Evolutionary conservation across 2,888 invertebrate genomes (phyloP), one percentile per base, ranked within the genome.

Genomic region (Ennomos quercinarius): DNA sequence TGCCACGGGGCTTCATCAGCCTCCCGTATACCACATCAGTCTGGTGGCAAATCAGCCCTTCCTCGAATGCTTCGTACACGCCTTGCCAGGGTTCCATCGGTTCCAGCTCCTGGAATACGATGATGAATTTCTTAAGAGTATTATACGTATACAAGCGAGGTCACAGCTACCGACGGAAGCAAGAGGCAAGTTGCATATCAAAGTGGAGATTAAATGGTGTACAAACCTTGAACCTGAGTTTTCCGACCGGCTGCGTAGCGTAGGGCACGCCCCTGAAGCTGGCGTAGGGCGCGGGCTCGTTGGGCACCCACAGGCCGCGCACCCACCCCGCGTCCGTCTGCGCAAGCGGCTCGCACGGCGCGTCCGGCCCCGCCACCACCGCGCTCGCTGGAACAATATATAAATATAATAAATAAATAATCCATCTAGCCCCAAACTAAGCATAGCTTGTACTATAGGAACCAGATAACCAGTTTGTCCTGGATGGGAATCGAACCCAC

Each of bases 41-140:
- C 75, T 96, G 96, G 0, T 93, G 93, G 71, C 96, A 96, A 9
- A 93, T 86, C 0, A 94, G 91, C 0, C 94, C 92, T 66, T 94
- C 95, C 3, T 86, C 81, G 1, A 90, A 91, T 1, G 95, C 95
- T 63, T 94, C 89, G 59, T 89, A 86, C 0, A 87, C 78, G 0
- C 87, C 90, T 0, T 78, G 63, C 94, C 95, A 95, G 0, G 89
- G 83, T 1, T 87, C 83, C 3, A 88, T 71, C 2, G 94, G 93
- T 63, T 90, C 84, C 0, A 94, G 89, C 60, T 94, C 92, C 94
- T 94, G 78, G 9, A 39, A 39, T 12, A 12, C 9, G n/a, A 27
- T 27, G 6, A 27, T 27, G 5, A 27, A 0, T 6, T 27, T 27
- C 27, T 27, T 27, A 0, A 27, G 6, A 27, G 6, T 27, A 5